phyloP scores from a whole-genome alignment of 2,797 vertebrate genomes.

The Gephyroberyx darwinii region DNA sequence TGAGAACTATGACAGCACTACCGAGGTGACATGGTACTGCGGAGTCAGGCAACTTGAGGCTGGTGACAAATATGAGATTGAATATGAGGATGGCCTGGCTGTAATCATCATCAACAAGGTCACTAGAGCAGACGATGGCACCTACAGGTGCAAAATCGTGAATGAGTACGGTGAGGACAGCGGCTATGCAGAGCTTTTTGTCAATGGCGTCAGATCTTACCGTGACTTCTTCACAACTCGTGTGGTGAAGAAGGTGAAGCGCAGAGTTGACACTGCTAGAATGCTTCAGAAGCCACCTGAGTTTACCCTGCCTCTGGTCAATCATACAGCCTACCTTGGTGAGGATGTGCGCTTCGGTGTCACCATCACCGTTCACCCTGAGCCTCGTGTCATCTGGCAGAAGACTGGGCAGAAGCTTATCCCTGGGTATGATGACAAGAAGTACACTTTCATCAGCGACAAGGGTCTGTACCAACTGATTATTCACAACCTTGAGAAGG shows the following conservation, averaged over 20 bases:
- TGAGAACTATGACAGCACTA: conserved; percentile 96
- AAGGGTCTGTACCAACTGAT: conserved; percentile 96
- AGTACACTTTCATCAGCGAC: conserved; percentile 94
- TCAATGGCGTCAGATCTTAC: conserved; percentile 89
- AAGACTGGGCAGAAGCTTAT: conserved; percentile 97
- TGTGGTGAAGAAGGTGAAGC: conserved; percentile 93
- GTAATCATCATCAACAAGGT: conserved; percentile 91
- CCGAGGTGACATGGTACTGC: conserved; percentile 97
- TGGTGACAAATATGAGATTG: conserved; percentile 92
- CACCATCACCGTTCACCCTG: conserved; percentile 98
- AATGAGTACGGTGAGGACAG: conserved; percentile 99
- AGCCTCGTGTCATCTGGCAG: conserved; percentile 95
- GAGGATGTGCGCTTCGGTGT: conserved; percentile 94
- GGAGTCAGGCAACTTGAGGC: conserved; percentile 95
- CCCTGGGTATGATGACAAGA: conserved; percentile 91
- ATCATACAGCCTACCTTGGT: conserved; percentile 91
- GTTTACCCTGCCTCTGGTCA: conserved; percentile 96
- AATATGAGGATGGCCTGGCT: conserved; percentile 93
- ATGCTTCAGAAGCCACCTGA: conserved; percentile 96
- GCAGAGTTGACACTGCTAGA: conserved; percentile 92
- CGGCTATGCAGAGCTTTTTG: conserved; percentile 93
- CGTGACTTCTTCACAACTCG: conserved; percentile 90
- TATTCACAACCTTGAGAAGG: conserved; percentile 86
- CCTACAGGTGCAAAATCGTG: conserved; percentile 95
- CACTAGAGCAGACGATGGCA: conserved; percentile 92